Percentiles rank a stretch among this genome's conserved stretches.
These are phyloP conservation scores for Aphidius colemani DNA, from an alignment of 2,888 invertebrate species.

Conservation along the genomic window DNA sequence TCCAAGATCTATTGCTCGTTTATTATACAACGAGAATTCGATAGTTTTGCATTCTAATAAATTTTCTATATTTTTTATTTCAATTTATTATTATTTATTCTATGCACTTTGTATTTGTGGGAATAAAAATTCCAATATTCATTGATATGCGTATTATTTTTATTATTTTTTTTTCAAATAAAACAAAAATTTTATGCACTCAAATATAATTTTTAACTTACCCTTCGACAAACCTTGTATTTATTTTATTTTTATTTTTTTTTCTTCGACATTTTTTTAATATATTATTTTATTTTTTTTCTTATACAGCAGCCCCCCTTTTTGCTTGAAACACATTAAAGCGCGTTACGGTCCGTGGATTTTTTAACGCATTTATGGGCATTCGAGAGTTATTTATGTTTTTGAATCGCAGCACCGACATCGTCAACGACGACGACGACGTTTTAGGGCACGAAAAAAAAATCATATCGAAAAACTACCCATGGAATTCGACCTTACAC, in stretches of 20 bases:
- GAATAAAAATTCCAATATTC: too few species aligned
- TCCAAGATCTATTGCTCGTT: constrained; percentile 20
- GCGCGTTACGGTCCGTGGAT: constrained; percentile 52
- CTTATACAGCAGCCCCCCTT: constrained; percentile 41
- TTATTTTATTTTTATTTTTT: constrained; percentile 14
- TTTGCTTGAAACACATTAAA: constrained; percentile 48
- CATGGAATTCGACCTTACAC: neutral
- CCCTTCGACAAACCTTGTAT: constrained; percentile 13
- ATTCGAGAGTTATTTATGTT: constrained; percentile 53
- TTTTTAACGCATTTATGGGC: constrained; percentile 53
- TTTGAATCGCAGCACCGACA: constrained; percentile 30
- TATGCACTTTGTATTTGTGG: too few species aligned
- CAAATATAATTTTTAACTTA: constrained; percentile 3
- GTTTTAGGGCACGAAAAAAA: neutral
- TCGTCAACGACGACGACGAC: neutral
- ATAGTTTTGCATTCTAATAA: constrained; percentile 44
- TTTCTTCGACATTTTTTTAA: neutral
- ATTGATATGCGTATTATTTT: too few species aligned
- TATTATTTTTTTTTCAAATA: too few species aligned
- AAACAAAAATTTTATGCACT: neutral
- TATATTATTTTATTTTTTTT: constrained; percentile 26
- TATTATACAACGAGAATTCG: constrained; percentile 36
- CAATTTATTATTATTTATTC: neutral
- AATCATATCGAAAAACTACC: neutral
- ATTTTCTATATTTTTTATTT: constrained; percentile 8